A percentile compares a stretch with the other conserved stretches of the same genome.
Conservation (phyloP, 2,888 invertebrate genomes). For the Parasteatoda lunata region DNA sequence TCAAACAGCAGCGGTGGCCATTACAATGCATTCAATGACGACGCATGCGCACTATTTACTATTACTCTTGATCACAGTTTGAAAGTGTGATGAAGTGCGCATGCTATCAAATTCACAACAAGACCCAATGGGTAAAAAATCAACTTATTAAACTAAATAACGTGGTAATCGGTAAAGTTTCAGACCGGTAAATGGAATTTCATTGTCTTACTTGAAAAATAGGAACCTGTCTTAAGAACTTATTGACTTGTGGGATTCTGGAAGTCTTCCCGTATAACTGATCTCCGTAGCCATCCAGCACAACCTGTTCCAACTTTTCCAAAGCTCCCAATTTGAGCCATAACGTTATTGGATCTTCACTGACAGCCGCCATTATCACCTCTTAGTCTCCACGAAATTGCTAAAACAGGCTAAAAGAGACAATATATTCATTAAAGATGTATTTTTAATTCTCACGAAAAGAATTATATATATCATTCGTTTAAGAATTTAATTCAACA, state of each 20-base stretch:
- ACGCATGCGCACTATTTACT: too few relatives aligned
- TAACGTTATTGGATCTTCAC: slow-evolving; percentile 74
- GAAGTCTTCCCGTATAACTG: slow-evolving; percentile 74
- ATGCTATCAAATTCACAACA: too few relatives aligned
- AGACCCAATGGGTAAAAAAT: not conserved
- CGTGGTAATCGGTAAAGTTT: not conserved
- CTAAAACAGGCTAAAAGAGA: too few relatives aligned
- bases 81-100: too few relatives aligned
- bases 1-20: too few relatives aligned
- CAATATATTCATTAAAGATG: too few relatives aligned
- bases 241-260: slow-evolving; percentile 73
- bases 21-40: too few relatives aligned
- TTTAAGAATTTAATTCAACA: too few relatives aligned
- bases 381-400: too few relatives aligned
- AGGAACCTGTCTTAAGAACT: slow-evolving; percentile 75
- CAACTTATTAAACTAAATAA: not conserved
- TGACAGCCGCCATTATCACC: slow-evolving; percentile 62
- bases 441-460: too few relatives aligned
- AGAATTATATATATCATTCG: too few relatives aligned
- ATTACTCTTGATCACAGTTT: too few relatives aligned
- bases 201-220: slow-evolving; percentile 73
- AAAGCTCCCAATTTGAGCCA: slow-evolving; percentile 75
- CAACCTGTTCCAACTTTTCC: slow-evolving; percentile 75
- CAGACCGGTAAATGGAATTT: not conserved
- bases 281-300: slow-evolving; percentile 75